A percentile compares a stretch with the other conserved stretches of the same genome.
These are phyloP conservation scores for Ceraclea dissimilis DNA, from an alignment of 2,888 invertebrate genomes.

Conservation along the genomic window DNA sequence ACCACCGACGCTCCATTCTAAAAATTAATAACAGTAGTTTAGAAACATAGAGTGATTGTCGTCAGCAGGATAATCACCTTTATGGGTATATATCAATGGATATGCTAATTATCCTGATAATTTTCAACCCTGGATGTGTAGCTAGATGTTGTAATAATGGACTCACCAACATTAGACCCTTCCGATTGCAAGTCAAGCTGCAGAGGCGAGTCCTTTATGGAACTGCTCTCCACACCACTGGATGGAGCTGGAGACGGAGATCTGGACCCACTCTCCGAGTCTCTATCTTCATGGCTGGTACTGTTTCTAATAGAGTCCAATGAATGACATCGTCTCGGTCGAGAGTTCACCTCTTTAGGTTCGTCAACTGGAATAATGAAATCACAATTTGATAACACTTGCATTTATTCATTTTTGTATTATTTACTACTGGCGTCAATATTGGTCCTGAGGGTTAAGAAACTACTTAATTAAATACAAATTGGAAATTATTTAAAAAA, in stretches of 20 bases:
- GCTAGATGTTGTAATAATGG: too few relatives aligned
- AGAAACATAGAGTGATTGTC: too few relatives aligned
- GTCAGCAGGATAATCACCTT: not conserved
- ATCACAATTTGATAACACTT: too few relatives aligned
- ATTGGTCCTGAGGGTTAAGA: too few relatives aligned
- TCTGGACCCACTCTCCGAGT: slow-evolving; percentile 54
- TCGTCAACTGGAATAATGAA: slow-evolving; percentile 31
- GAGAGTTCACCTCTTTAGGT: slow-evolving; percentile 37
- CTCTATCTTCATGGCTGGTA: slow-evolving; percentile 39
- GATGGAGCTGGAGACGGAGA: slow-evolving; percentile 86
- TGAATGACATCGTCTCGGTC: slow-evolving; percentile 43
- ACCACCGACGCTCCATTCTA: slow-evolving; percentile 40
- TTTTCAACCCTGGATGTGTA: too few relatives aligned
- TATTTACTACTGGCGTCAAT: too few relatives aligned
- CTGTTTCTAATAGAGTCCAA: slow-evolving; percentile 42
- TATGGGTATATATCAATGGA: too few relatives aligned
- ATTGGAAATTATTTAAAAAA: too few relatives aligned
- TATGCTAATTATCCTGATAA: too few relatives aligned
- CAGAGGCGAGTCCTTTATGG: slow-evolving; percentile 68
- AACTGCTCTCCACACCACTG: slow-evolving; percentile 78
- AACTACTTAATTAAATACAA: too few relatives aligned
- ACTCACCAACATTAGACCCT: slow-evolving; percentile 48
- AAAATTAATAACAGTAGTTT: slow-evolving; percentile 5
- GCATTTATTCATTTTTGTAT: too few relatives aligned
- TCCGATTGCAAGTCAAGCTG: slow-evolving; percentile 72